Conservation (phyloP, 2,888 invertebrate genomes). For the Hirtodrosophila confusa region DNA sequence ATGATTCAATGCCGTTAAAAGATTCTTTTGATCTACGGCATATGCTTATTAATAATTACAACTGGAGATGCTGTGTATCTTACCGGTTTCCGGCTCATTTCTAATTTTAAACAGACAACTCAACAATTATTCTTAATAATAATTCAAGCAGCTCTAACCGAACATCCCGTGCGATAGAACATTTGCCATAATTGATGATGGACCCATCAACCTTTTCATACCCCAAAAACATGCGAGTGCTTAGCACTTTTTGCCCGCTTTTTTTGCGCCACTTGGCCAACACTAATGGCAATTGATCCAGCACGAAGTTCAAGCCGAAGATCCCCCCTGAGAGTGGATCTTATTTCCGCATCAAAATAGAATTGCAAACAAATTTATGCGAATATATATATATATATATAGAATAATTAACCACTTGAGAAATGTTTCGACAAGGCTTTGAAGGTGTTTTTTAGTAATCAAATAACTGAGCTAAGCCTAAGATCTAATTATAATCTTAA, state of each 20-base stretch:
- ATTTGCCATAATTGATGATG: slow-evolving; percentile 50
- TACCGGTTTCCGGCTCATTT: slow-evolving; percentile 77
- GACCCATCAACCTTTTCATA: slow-evolving; percentile 16
- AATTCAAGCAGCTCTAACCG: slow-evolving; percentile 63
- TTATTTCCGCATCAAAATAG: slow-evolving; percentile 29
- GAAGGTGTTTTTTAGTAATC: no score
- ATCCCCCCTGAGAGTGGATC: neutral
- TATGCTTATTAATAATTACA: slow-evolving; percentile 64
- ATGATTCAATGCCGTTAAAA: slow-evolving; percentile 55
- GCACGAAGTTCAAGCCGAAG: slow-evolving; percentile 23
- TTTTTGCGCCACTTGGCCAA: slow-evolving; percentile 1
- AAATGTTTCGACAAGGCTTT: no score
- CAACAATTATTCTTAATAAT: slow-evolving; percentile 74
- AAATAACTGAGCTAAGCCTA: no score
- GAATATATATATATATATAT: no score
- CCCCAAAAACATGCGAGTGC: slow-evolving; percentile 25
- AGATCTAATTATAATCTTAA: no score
- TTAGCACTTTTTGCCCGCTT: slow-evolving; percentile 28
- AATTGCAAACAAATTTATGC: neutral
- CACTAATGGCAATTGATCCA: slow-evolving; percentile 34
- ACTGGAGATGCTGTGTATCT: slow-evolving; percentile 33
- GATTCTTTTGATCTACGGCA: slow-evolving; percentile 20
- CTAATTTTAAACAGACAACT: slow-evolving; percentile 68
- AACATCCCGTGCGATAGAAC: slow-evolving; percentile 54
- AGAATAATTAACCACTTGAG: no score